Conservation (phyloP, 2,113 vertebrate species). For the Entomyzon cyanotis region DNA sequence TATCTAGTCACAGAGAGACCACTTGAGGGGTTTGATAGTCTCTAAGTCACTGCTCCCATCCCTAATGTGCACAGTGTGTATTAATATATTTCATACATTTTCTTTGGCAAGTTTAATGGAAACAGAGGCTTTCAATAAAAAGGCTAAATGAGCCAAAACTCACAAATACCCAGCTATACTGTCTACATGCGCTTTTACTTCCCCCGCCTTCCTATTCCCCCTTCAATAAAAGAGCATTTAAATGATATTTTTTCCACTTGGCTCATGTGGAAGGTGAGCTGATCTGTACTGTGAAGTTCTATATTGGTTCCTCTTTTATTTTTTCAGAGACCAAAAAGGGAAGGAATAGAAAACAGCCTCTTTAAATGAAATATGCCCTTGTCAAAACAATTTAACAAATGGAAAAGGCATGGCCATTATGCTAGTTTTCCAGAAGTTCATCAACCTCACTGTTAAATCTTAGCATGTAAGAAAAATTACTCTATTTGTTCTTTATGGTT, state of each 20-base stretch:
- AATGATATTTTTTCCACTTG: background rate
- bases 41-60: background rate
- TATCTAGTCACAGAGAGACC: background rate
- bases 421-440: conserved; percentile 67
- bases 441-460: conserved; percentile 58
- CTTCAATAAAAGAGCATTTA: background rate
- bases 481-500: conserved; percentile 62
- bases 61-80: background rate
- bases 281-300: conserved; percentile 13
- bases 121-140: conserved; percentile 62
- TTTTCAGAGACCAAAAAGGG: conserved; percentile 45
- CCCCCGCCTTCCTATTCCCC: background rate
- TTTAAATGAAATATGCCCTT: conserved; percentile 64
- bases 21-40: background rate
- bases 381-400: conserved; percentile 70
- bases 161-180: conserved; percentile 42
- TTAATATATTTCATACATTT: conserved; percentile 55
- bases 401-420: conserved; percentile 53
- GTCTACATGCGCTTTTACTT: background rate
- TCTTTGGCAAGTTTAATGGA: conserved; percentile 66
- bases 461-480: conserved; percentile 53
- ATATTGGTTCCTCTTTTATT: conserved; percentile 13
- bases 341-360: conserved; percentile 54
- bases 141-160: conserved; percentile 49
- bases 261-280: conserved; percentile 38